Conservation (phyloP, 2,888 invertebrate genomes). For the Eristalis pertinax region DNA sequence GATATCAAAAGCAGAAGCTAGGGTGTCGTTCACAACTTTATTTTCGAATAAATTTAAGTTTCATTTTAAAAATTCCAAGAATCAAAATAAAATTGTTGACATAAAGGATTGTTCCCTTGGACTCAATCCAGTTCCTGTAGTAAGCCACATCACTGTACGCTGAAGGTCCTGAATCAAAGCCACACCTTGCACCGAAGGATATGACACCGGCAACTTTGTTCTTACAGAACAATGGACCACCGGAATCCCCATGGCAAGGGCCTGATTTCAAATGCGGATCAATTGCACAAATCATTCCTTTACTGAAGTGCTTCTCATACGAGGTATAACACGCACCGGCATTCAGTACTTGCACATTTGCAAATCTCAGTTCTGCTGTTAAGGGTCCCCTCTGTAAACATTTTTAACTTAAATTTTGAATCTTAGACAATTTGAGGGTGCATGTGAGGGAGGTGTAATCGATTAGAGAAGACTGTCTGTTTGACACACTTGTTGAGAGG, state of each 20-base stretch:
- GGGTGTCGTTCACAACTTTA: no score
- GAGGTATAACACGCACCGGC: not conserved
- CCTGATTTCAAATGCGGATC: conserved; percentile 70
- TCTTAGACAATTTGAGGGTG: no score
- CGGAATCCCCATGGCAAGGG: conserved; percentile 76
- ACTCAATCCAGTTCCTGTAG: conserved; percentile 72
- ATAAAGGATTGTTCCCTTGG: not conserved
- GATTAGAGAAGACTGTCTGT: no score
- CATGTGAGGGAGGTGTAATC: no score
- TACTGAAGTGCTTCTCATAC: not conserved
- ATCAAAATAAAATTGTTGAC: not conserved
- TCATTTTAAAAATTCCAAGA: not conserved
- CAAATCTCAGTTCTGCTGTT: not conserved
- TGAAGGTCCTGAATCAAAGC: conserved; percentile 47
- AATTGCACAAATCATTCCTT: conserved; percentile 74
- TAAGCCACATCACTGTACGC: conserved; percentile 74
- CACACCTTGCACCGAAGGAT: conserved; percentile 75
- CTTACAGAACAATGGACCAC: conserved; percentile 75
- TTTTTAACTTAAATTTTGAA: not conserved
- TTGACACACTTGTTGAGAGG: no score
- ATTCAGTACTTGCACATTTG: not conserved
- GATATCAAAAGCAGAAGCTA: no score
- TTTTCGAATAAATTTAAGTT: not conserved
- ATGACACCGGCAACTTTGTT: conserved; percentile 73
- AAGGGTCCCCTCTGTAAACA: not conserved